phyloP scores from a whole-genome alignment of 2,113 vertebrate genomes.

The Heterocephalus glaber region DNA sequence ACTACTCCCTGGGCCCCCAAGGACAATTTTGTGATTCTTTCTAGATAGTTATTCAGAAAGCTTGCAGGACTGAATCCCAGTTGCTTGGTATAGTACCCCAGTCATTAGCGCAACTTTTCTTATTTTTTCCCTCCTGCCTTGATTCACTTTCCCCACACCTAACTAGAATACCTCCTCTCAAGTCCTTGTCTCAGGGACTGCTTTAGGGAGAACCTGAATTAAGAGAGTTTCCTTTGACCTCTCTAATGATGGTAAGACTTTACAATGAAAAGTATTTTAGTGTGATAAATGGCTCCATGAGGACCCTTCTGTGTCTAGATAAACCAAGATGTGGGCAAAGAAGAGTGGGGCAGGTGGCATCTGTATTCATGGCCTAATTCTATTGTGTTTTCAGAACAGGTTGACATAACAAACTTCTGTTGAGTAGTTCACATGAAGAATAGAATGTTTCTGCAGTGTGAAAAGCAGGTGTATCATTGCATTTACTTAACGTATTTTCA shows the following conservation, averaged over 20 bases:
- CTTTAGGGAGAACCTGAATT: conserved; percentile 26
- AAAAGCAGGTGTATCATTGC: conserved; percentile 13
- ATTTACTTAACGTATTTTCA: conserved; percentile 47
- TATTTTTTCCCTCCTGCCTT: background rate
- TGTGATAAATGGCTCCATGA: conserved; percentile 4
- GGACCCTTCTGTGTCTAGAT: background rate
- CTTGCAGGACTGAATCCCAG: background rate
- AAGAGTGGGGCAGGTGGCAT: background rate
- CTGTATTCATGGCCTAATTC: background rate
- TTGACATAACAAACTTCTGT: conserved; percentile 27
- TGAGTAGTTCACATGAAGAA: conserved; percentile 1
- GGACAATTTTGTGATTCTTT: background rate
- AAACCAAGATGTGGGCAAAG: background rate
- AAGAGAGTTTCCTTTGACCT: background rate
- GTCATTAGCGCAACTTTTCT: background rate
- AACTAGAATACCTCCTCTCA: background rate
- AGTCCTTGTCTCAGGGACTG: background rate
- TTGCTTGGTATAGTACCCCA: background rate
- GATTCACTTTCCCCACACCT: background rate
- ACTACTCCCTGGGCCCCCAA: background rate
- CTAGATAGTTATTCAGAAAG: background rate
- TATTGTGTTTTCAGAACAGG: conserved; percentile 4
- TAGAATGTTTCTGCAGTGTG: background rate
- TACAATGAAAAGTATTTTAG: background rate
- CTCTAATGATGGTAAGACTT: background rate